phyloP scores from a whole-genome alignment of 2,797 vertebrate species.

The Pipistrellus pipistrellus region DNA sequence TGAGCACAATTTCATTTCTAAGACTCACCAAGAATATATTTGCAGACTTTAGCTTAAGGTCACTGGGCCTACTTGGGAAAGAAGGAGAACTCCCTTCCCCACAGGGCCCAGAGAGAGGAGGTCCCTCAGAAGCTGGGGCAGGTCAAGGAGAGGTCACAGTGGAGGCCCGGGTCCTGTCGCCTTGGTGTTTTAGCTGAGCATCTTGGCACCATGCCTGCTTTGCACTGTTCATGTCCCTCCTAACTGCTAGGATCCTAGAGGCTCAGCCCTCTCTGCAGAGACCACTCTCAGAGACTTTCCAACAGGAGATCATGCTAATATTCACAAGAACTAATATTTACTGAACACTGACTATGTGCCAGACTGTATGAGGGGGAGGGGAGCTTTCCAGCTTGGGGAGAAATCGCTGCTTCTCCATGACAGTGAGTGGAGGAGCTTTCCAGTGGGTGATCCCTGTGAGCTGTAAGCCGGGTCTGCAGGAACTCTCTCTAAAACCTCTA shows the following conservation, averaged over 20 bases:
- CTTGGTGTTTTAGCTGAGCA: background rate
- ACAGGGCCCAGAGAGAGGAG: background rate
- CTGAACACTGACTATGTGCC: background rate
- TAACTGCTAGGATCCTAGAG: background rate
- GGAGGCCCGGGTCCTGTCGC: background rate
- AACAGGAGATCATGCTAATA: conserved; percentile 10
- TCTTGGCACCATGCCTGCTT: background rate
- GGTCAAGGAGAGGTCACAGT: background rate
- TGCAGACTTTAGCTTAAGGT: conserved; percentile 79
- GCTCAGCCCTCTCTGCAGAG: background rate
- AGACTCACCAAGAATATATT: conserved; percentile 78
- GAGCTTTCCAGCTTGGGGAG: background rate
- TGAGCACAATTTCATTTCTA: conserved; percentile 82
- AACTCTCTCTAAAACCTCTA: background rate
- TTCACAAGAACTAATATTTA: conserved; percentile 26
- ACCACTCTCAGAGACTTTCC: background rate
- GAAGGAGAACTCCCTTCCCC: conserved; percentile 29
- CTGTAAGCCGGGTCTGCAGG: background rate
- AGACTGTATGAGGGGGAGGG: background rate
- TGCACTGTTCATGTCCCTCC: background rate
- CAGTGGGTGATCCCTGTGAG: background rate
- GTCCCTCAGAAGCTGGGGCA: background rate
- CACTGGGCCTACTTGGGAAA: conserved; percentile 66
- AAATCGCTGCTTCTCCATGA: background rate
- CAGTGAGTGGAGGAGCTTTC: background rate